Percentiles rank a stretch among this genome's conserved stretches.
phyloP scores from a whole-genome alignment of 2,888 invertebrate species.

The Pomacea canaliculata region DNA sequence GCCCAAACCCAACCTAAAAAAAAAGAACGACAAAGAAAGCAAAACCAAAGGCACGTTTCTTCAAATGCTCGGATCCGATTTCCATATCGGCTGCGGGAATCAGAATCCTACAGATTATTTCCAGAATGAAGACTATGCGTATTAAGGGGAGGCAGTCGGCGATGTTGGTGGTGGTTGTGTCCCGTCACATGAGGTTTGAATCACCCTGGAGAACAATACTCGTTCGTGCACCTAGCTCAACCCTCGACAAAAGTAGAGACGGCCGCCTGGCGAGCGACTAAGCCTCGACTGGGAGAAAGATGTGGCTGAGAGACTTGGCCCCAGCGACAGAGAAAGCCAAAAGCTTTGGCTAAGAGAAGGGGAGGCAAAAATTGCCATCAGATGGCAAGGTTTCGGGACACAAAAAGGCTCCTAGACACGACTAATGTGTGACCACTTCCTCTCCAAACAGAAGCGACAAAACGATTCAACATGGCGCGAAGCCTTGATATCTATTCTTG shows the following conservation, averaged over 20 bases:
- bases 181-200: slow-evolving; percentile 11
- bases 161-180: background rate
- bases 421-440: slow-evolving; percentile 1
- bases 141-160: background rate
- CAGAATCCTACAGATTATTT: slow-evolving; percentile 1
- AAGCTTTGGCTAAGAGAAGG: no score
- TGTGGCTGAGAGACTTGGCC: slow-evolving; percentile 1
- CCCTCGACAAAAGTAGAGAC: slow-evolving; percentile 1
- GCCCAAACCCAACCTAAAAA: background rate
- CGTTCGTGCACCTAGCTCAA: background rate
- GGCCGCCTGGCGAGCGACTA: background rate
- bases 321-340: no score
- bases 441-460: no score
- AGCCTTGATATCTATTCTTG: no score
- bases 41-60: slow-evolving; percentile 6
- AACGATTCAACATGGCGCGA: no score
- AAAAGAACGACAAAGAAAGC: slow-evolving; percentile 3
- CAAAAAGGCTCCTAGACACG: background rate
- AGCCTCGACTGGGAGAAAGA: background rate
- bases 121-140: slow-evolving; percentile 2
- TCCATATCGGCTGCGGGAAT: background rate
- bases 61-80: slow-evolving; percentile 7
- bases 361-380: no score
- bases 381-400: slow-evolving; percentile 3
- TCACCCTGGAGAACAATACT: slow-evolving; percentile 10